phyloP scores from a whole-genome alignment of 1,140 invertebrate genomes.

The Monomorium pharaonis region DNA sequence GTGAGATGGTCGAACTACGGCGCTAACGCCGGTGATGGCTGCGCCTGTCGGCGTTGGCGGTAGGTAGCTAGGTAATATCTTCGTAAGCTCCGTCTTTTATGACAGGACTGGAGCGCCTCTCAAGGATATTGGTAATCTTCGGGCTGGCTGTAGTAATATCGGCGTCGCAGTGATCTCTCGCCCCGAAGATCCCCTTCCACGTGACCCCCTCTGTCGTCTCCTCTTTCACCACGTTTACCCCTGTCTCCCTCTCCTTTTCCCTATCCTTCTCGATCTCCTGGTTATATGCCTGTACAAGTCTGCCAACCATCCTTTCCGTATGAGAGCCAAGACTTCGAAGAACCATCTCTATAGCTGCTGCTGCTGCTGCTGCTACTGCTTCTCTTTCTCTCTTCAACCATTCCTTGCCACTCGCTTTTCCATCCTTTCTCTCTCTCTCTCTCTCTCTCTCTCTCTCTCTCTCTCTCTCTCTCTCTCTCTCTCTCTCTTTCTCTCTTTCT shows the following conservation, averaged over 20 bases:
- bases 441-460: background rate
- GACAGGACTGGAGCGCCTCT: slow-evolving; percentile 83
- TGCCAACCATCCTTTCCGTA: slow-evolving; percentile 47
- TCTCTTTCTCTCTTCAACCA: background rate
- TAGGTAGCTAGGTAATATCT: slow-evolving; percentile 82
- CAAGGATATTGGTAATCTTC: slow-evolving; percentile 86
- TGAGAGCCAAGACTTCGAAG: slow-evolving; percentile 56
- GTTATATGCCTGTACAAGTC: slow-evolving; percentile 18
- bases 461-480: background rate
- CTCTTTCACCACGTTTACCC: slow-evolving; percentile 56
- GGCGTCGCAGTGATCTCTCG: slow-evolving; percentile 83
- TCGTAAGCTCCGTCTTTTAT: slow-evolving; percentile 85
- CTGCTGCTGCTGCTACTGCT: slow-evolving; percentile 45
- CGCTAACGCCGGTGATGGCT: slow-evolving; percentile 60
- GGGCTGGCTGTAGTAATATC: slow-evolving; percentile 82
- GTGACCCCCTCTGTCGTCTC: slow-evolving; percentile 9
- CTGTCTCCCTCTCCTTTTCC: background rate
- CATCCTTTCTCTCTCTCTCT: background rate
- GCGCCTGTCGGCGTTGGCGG: slow-evolving; percentile 52
- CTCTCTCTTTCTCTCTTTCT: background rate
- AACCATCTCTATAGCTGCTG: slow-evolving; percentile 58
- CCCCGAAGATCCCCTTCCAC: slow-evolving; percentile 73
- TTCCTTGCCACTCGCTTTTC: background rate
- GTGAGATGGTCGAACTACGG: slow-evolving; percentile 66
- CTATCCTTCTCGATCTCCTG: background rate